Conservation (phyloP, 1,140 invertebrate species). For the Subanguina moxae region DNA sequence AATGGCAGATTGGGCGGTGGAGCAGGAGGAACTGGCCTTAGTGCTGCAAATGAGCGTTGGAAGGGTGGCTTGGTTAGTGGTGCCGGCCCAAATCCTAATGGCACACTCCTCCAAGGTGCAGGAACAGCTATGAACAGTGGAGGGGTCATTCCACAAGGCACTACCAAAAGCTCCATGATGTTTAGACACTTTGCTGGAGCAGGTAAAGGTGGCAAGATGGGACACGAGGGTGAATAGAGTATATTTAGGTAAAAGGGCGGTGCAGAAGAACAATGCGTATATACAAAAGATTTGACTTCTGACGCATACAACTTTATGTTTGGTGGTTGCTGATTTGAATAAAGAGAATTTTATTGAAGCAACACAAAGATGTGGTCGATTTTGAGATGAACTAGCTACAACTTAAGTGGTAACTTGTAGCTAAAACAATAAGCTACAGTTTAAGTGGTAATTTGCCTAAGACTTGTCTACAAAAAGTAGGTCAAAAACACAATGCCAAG, state of each 20-base stretch:
- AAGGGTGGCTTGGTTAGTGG: background rate
- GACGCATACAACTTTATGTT: too few relatives aligned
- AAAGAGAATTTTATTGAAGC: too few relatives aligned
- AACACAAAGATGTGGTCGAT: too few relatives aligned
- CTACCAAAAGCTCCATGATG: constrained; percentile 22
- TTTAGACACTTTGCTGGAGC: constrained; percentile 14
- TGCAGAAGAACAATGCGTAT: background rate
- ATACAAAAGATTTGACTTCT: background rate
- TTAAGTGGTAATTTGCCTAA: too few relatives aligned
- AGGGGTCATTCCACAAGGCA: background rate
- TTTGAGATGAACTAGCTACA: too few relatives aligned
- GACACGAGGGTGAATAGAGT: too few relatives aligned
- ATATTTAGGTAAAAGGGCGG: background rate
- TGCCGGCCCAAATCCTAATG: background rate
- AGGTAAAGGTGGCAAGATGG: background rate
- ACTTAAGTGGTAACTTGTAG: too few relatives aligned
- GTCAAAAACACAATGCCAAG: too few relatives aligned
- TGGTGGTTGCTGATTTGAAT: too few relatives aligned
- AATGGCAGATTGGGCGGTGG: background rate
- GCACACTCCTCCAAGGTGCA: background rate
- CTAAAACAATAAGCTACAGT: too few relatives aligned
- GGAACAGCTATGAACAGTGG: background rate
- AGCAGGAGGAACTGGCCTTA: background rate
- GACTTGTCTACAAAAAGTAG: too few relatives aligned
- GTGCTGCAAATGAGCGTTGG: background rate